phyloP scores from a whole-genome alignment of 2,113 vertebrate species.

The Coturnix japonica region DNA sequence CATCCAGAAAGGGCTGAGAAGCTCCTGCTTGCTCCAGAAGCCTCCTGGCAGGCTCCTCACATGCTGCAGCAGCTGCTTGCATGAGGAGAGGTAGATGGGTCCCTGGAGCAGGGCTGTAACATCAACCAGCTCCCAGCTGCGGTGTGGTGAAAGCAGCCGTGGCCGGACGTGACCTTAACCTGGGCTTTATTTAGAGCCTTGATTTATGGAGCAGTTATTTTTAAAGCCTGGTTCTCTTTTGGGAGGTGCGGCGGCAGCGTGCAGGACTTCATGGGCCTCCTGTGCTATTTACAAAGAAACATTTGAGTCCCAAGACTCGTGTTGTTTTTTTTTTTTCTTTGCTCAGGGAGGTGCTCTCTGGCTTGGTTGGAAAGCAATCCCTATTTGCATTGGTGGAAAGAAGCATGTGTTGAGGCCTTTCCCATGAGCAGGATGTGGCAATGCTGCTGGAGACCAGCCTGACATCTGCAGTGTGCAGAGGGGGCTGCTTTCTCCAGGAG shows the following conservation, averaged over 20 bases:
- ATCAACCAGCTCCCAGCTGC: background rate
- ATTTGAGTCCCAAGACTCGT: background rate
- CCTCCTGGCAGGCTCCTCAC: background rate
- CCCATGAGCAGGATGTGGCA: background rate
- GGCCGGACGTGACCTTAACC: slow-evolving; percentile 62
- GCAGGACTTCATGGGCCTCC: slow-evolving; percentile 7
- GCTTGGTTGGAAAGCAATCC: background rate
- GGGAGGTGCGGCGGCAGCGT: slow-evolving; percentile 34
- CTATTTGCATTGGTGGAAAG: background rate
- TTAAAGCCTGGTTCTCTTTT: slow-evolving; percentile 26
- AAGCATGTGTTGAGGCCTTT: background rate
- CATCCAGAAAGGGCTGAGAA: background rate
- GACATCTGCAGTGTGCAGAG: background rate
- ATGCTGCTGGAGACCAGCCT: background rate
- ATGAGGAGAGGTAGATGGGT: background rate
- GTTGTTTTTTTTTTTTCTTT: rapidly evolving
- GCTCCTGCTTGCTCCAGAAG: background rate
- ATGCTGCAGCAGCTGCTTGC: background rate
- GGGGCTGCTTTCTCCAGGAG: background rate
- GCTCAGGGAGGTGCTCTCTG: slow-evolving; percentile 10
- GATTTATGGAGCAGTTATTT: slow-evolving; percentile 67
- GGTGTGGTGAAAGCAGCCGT: slow-evolving; percentile 15
- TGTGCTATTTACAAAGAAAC: background rate
- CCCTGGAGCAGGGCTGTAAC: background rate
- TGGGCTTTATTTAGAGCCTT: slow-evolving; percentile 64